A percentile compares a stretch with the other conserved stretches of the same genome.
These are phyloP conservation scores for Babyrousa celebensis DNA, from an alignment of 2,797 vertebrate species.

Conservation along the genomic window DNA sequence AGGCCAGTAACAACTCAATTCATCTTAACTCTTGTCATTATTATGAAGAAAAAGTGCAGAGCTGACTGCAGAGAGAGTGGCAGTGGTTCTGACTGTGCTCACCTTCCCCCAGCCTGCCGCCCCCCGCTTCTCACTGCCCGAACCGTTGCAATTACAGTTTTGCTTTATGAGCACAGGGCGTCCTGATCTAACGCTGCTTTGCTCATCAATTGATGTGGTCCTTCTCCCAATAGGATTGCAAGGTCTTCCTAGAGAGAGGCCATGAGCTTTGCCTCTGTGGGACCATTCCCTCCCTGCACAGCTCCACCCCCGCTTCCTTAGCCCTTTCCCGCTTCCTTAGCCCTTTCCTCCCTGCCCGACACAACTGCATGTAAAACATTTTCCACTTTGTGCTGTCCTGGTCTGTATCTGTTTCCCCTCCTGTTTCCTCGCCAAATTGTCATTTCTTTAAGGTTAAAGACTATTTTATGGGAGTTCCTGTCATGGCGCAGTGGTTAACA, in stretches of 20 bases:
- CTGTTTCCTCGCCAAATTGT: background rate
- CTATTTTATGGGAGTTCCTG: background rate
- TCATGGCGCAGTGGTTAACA: too few relatives aligned
- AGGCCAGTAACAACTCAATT: background rate
- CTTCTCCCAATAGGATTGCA: background rate
- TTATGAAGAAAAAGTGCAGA: background rate
- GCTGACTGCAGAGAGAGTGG: background rate
- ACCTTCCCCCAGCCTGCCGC: background rate
- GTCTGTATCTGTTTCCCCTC: background rate
- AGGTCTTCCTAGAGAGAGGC: background rate
- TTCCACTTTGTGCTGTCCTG: background rate
- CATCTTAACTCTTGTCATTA: background rate
- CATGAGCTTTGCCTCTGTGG: background rate
- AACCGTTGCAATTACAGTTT: background rate
- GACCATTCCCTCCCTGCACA: background rate
- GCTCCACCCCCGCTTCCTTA: background rate
- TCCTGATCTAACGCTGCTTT: background rate
- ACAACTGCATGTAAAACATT: background rate
- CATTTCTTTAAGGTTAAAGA: slow-evolving; percentile 12
- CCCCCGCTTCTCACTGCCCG: background rate
- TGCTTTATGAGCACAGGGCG: background rate
- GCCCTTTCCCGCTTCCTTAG: background rate
- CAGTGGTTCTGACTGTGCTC: too few relatives aligned
- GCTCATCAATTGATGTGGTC: background rate
- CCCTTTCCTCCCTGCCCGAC: background rate